These are phyloP conservation scores for Heterodera filipjevi DNA, from an alignment of 2,888 invertebrate genomes.

Conservation along the genomic window DNA sequence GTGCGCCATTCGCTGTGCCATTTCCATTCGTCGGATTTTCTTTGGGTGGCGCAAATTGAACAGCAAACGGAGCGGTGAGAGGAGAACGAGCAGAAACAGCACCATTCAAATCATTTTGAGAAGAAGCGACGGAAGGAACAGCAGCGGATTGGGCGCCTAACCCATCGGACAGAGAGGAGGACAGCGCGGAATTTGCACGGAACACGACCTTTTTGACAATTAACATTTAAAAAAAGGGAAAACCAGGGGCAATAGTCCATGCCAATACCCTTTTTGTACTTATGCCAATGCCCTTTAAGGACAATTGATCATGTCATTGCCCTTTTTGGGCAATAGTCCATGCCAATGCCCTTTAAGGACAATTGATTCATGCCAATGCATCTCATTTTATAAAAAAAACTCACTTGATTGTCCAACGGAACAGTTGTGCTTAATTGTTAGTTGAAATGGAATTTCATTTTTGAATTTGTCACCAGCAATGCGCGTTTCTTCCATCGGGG, in stretches of 20 bases:
- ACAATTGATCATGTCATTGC: too few species aligned
- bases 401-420: conserved; percentile 40
- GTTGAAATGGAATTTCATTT: neutral
- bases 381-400: too few species aligned
- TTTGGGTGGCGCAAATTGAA: neutral
- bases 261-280: too few species aligned
- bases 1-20: neutral
- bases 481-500: conserved; percentile 47
- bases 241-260: too few species aligned
- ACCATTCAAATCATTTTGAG: neutral
- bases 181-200: conserved; percentile 28
- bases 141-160: neutral
- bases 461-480: conserved; percentile 31
- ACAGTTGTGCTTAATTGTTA: conserved; percentile 44
- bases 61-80: conserved; percentile 4
- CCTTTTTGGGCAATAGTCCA: too few species aligned
- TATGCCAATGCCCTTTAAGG: too few species aligned
- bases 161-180: conserved; percentile 6
- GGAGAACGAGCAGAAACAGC: neutral
- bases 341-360: too few species aligned
- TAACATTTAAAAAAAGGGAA: too few species aligned
- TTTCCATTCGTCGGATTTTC: neutral
- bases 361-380: too few species aligned
- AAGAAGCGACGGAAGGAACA: neutral
- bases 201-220: conserved; percentile 31